A percentile compares a stretch with the other conserved stretches of the same genome.
Evolutionary conservation across 2,797 vertebrate genomes (phyloP).

Genomic region (Poliocrania exsul): DNA sequence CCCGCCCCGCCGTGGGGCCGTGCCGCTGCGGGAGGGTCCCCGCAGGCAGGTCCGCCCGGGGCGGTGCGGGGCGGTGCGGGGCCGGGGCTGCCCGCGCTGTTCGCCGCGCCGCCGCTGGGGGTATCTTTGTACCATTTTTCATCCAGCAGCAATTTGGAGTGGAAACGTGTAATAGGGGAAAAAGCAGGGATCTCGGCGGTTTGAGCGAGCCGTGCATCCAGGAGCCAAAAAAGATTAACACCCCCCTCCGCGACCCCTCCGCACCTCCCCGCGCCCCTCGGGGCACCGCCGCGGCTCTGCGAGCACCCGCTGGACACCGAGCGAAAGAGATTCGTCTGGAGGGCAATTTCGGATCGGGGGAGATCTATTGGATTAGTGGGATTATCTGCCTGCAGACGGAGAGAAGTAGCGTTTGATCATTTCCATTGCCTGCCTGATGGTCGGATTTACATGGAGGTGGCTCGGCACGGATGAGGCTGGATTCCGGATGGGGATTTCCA

Average conservation of each 20-base stretch:
- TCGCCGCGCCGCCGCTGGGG: slow-evolving; percentile 82
- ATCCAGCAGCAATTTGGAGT: slow-evolving; percentile 76
- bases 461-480: slow-evolving; percentile 74
- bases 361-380: slow-evolving; percentile 84
- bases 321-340: slow-evolving; percentile 74
- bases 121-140: slow-evolving; percentile 92
- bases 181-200: slow-evolving; percentile 83
- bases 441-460: slow-evolving; percentile 81
- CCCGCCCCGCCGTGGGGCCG: neutral
- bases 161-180: slow-evolving; percentile 79
- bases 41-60: neutral
- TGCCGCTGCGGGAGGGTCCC: neutral
- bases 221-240: slow-evolving; percentile 74
- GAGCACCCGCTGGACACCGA: slow-evolving; percentile 69
- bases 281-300: slow-evolving; percentile 21
- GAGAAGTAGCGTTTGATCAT: slow-evolving; percentile 79
- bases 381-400: slow-evolving; percentile 81
- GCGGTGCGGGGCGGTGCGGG: neutral
- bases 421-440: slow-evolving; percentile 78
- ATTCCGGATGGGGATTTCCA: slow-evolving; percentile 63
- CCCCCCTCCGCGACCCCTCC: neutral
- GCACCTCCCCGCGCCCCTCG: neutral
- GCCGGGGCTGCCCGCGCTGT: slow-evolving; percentile 40
- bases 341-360: slow-evolving; percentile 80
- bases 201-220: slow-evolving; percentile 82